phyloP scores from a whole-genome alignment of 2,888 invertebrate genomes.

The Acanthococcus lagerstroemiae region DNA sequence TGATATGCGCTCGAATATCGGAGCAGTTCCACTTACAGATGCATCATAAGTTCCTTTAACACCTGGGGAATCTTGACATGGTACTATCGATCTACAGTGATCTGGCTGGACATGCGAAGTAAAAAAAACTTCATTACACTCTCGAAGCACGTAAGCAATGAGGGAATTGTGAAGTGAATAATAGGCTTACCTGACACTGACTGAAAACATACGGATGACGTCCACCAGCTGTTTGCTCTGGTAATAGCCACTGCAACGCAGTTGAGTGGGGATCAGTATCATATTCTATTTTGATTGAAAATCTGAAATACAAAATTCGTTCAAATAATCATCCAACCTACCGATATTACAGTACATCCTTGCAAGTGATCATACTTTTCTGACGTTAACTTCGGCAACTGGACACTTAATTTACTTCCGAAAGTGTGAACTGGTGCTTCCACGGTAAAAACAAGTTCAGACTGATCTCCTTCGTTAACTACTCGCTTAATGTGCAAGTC shows the following conservation, averaged over 20 bases:
- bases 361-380: no score
- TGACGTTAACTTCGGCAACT: slow-evolving; percentile 46
- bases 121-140: no score
- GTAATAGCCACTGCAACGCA: slow-evolving; percentile 80
- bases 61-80: slow-evolving; percentile 86
- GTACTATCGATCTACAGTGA: slow-evolving; percentile 77
- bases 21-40: slow-evolving; percentile 42
- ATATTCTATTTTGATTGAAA: slow-evolving; percentile 51
- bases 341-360: not conserved
- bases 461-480: slow-evolving; percentile 46
- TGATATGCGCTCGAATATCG: not conserved
- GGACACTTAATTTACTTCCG: slow-evolving; percentile 67
- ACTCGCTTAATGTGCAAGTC: slow-evolving; percentile 57
- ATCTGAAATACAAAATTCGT: not conserved
- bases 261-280: slow-evolving; percentile 65
- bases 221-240: slow-evolving; percentile 79
- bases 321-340: not conserved
- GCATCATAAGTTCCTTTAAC: slow-evolving; percentile 80
- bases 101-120: slow-evolving; percentile 61
- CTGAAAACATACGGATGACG: slow-evolving; percentile 75
- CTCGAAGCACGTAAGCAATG: no score
- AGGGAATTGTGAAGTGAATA: no score
- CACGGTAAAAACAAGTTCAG: slow-evolving; percentile 50
- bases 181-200: slow-evolving; percentile 56
- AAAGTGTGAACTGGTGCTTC: slow-evolving; percentile 55